Percentiles rank a stretch among this genome's conserved stretches.
These are phyloP conservation scores for Pegoplata infirma DNA, from an alignment of 2,888 invertebrate genomes.

Conservation along the genomic window DNA sequence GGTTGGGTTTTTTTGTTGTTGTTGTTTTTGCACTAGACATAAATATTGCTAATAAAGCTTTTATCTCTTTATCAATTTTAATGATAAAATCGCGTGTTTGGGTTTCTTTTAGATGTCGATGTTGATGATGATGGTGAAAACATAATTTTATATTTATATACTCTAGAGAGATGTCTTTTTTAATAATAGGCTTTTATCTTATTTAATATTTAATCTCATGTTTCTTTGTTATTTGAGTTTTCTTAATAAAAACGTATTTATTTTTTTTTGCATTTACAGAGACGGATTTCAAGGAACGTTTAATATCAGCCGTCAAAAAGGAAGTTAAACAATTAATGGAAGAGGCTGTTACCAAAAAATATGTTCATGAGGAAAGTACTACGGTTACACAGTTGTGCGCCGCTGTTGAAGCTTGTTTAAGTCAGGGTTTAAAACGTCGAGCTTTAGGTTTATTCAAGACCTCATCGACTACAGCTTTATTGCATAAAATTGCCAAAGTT, in stretches of 20 bases:
- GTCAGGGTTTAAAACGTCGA: conserved; percentile 84
- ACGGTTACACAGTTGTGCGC: conserved; percentile 93
- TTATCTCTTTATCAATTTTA: conserved; percentile 41
- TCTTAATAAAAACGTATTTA: too few species aligned
- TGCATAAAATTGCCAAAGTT: conserved; percentile 94
- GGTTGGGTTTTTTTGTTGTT: neutral
- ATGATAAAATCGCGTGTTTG: conserved; percentile 22
- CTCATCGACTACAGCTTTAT: conserved; percentile 92
- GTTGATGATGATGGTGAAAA: too few species aligned
- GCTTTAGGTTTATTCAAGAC: conserved; percentile 93
- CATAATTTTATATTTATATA: neutral
- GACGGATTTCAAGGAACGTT: conserved; percentile 85
- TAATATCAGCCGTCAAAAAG: conserved; percentile 90
- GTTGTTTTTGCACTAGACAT: too few species aligned
- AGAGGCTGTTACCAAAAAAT: conserved; percentile 95
- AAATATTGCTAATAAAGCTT: conserved; percentile 33
- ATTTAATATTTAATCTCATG: neutral
- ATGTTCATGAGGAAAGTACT: conserved; percentile 95
- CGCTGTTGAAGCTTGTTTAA: conserved; percentile 93
- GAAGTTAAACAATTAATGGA: conserved; percentile 98
- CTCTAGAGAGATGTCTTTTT: conserved; percentile 4
- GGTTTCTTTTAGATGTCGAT: neutral
- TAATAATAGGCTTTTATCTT: conserved; percentile 1
- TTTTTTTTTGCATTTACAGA: conserved; percentile 64
- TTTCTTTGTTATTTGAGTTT: too few species aligned